phyloP scores from a whole-genome alignment of 2,113 vertebrate genomes.

The Oxygymnocypris stewartii region DNA sequence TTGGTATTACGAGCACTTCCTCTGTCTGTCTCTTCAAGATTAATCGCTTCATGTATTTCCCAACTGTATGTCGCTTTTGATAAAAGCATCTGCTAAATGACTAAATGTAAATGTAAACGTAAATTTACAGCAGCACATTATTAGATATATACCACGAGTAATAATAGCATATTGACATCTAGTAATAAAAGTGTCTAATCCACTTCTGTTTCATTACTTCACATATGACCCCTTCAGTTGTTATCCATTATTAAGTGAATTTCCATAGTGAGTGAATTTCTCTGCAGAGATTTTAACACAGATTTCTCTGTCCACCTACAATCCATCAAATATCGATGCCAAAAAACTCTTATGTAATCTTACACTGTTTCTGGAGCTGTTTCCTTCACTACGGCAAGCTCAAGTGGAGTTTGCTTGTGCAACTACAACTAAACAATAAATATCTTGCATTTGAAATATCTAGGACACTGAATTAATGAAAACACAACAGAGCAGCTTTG shows the following conservation, averaged over 20 bases:
- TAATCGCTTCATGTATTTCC: too few relatives aligned
- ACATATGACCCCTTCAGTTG: not conserved
- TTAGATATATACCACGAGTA: not conserved
- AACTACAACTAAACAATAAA: not conserved
- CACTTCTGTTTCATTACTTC: not conserved
- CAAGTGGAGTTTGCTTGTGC: not conserved
- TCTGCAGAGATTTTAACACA: not conserved
- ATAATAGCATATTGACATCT: not conserved
- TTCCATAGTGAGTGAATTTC: not conserved
- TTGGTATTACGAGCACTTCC: too few relatives aligned
- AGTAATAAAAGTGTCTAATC: not conserved
- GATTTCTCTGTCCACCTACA: not conserved
- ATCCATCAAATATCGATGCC: not conserved
- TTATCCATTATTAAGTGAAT: not conserved
- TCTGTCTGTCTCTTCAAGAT: too few relatives aligned
- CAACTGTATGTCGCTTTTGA: too few relatives aligned
- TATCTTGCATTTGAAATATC: not conserved
- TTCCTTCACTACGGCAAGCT: not conserved
- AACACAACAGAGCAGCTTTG: not conserved
- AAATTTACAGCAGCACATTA: not conserved
- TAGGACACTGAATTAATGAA: slow-evolving; percentile 7
- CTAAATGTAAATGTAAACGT: too few relatives aligned
- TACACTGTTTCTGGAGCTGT: slow-evolving; percentile 1
- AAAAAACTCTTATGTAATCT: slow-evolving; percentile 13
- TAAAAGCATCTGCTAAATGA: too few relatives aligned